A percentile compares a stretch with the other conserved stretches of the same genome.
Conservation (phyloP, 2,888 invertebrate genomes). For the Eristalinus aeneus region DNA sequence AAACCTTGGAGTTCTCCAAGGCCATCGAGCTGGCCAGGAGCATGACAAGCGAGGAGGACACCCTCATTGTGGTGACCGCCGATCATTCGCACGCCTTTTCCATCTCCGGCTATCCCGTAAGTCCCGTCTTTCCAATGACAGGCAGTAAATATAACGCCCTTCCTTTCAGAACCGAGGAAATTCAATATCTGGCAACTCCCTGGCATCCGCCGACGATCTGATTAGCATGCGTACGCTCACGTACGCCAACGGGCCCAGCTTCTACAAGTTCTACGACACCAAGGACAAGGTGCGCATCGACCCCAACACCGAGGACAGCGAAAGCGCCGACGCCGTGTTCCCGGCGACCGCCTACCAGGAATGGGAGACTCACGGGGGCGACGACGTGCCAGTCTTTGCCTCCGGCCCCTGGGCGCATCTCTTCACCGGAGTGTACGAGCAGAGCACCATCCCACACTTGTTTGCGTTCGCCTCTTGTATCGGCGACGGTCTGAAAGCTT, state of each 20-base stretch:
- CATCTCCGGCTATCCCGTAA: slow-evolving; percentile 86
- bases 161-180: slow-evolving; percentile 74
- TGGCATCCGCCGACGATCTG: slow-evolving; percentile 81
- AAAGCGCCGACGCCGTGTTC: slow-evolving; percentile 78
- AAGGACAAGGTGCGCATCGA: slow-evolving; percentile 74
- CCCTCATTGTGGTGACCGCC: slow-evolving; percentile 90
- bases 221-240: slow-evolving; percentile 85
- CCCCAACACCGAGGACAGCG: slow-evolving; percentile 74
- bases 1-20: slow-evolving; percentile 86
- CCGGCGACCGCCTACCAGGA: slow-evolving; percentile 82
- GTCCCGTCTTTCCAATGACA: slow-evolving; percentile 13
- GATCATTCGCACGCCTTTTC: slow-evolving; percentile 91
- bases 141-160: background rate
- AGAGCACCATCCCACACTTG: slow-evolving; percentile 89
- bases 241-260: slow-evolving; percentile 89
- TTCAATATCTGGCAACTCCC: slow-evolving; percentile 75
- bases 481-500: slow-evolving; percentile 83
- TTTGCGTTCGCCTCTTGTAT: slow-evolving; percentile 88
- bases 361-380: slow-evolving; percentile 88
- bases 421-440: slow-evolving; percentile 90
- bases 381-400: slow-evolving; percentile 90
- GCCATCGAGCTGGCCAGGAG: slow-evolving; percentile 86
- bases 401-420: slow-evolving; percentile 90
- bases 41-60: slow-evolving; percentile 85
- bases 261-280: slow-evolving; percentile 77